Evolutionary conservation across 37 sponge, comb jelly and placozoan species (phyloP), one percentile per base, ranked within the genome.

Genomic region (Chondrosia reniformis): DNA sequence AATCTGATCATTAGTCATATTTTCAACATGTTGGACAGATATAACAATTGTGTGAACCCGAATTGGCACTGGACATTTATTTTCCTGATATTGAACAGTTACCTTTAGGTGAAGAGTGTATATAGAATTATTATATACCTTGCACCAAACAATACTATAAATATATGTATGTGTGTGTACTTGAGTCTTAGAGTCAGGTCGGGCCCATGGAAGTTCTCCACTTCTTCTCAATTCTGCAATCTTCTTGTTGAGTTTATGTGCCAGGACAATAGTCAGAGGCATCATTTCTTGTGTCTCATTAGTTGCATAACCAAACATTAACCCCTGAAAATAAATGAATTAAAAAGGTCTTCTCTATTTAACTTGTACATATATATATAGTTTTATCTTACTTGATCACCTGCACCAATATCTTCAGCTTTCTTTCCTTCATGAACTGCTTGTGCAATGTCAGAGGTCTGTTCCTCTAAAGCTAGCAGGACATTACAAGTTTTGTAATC

Each of bases 271-370:
- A 49, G 96, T 93, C 33, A 95, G 89, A 0, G 99, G 99, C 99
- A 98, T 98, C 73, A 84, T 38, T 62, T 98, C 99, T 52, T 87
- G 87, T 0, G 93, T 93, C 81, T 98, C 99, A 74, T 95, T 88
- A 21, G 96, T 98, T 22, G 99, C 99, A 90, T 98, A 98, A 6
- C 99, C 99, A 72, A 92, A 98, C 99, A 98, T 95, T 45, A 95
- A 54, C 32, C 97, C 97, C 97, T 96, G 74, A 49, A 49, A 19
- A 19, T 10, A 49, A 49, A 49, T 15, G 15, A 15, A 49, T 49
- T 10, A 49, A 49, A 10, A 49, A n/a, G n/a, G n/a, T n/a, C n/a
- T n/a, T n/a, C n/a, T n/a, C n/a, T n/a, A n/a, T n/a, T n/a, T n/a
- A n/a, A n/a, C n/a, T n/a, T n/a, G n/a, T n/a, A n/a, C n/a, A n/a